Percentiles rank a stretch among this genome's conserved stretches.
Evolutionary conservation across 2,113 vertebrate species (phyloP).

Genomic region (Ailurus styani): DNA sequence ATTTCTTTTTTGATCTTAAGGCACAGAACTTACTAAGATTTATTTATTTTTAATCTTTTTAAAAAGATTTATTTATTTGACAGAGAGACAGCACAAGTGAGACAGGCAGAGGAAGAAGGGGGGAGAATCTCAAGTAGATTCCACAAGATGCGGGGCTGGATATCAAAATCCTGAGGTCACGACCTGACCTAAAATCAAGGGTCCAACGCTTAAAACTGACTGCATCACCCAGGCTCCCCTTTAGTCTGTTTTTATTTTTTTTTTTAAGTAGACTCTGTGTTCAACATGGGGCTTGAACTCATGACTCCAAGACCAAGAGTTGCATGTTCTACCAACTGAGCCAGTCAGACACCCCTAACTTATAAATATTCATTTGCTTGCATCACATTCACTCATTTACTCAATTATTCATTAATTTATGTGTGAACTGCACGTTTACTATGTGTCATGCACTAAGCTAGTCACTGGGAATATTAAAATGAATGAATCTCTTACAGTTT

Average conservation of each 20-base stretch:
- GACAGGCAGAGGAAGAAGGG: background rate
- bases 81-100: background rate
- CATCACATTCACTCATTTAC: background rate
- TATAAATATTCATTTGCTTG: background rate
- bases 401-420: background rate
- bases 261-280: background rate
- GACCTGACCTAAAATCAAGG: background rate
- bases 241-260: background rate
- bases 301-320: background rate
- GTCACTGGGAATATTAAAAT: background rate
- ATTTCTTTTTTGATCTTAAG: background rate
- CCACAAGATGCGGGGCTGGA: background rate
- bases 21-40: background rate
- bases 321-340: background rate
- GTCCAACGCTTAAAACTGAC: background rate
- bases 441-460: no score
- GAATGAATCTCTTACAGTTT: background rate
- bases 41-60: background rate
- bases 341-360: background rate
- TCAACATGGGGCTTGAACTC: background rate
- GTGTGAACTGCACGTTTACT: background rate
- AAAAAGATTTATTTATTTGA: background rate
- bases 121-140: background rate
- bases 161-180: background rate
- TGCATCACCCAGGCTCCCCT: background rate